Conservation (phyloP, 2,888 invertebrate species). For the Callimorpha dominula region DNA sequence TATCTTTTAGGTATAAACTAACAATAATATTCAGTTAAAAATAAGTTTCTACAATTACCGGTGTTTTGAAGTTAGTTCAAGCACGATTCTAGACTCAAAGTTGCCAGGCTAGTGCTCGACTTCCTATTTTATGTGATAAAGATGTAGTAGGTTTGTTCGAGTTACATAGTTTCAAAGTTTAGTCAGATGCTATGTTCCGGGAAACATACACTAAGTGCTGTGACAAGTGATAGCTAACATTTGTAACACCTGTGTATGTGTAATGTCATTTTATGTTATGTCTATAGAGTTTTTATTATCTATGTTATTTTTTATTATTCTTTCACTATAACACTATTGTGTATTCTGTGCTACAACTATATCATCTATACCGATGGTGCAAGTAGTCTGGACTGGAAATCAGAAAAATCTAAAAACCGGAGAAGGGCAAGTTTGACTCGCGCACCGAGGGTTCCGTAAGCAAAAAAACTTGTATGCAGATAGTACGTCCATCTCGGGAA, state of each 20-base stretch:
- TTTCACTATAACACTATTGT: no score
- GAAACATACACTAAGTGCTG: background rate
- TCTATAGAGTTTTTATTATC: background rate
- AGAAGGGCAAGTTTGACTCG: no score
- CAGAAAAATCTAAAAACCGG: no score
- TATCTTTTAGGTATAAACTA: background rate
- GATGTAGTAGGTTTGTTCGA: background rate
- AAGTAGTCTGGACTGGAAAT: no score
- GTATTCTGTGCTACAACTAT: no score
- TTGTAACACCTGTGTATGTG: background rate
- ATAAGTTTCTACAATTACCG: background rate
- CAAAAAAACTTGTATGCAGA: no score
- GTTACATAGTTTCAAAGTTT: constrained; percentile 8
- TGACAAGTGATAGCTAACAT: background rate
- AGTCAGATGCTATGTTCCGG: background rate
- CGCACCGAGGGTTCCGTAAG: no score
- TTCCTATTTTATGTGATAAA: constrained; percentile 8
- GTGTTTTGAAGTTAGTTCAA: background rate
- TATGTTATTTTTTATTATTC: background rate
- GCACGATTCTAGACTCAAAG: background rate
- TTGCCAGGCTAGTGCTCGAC: background rate
- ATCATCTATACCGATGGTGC: no score
- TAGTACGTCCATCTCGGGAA: no score
- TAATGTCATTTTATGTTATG: no score
- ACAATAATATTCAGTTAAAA: background rate